Evolutionary conservation across 2,797 vertebrate genomes (phyloP), one percentile per base, ranked within the genome.

Genomic region (Loriculus beryllinus): DNA sequence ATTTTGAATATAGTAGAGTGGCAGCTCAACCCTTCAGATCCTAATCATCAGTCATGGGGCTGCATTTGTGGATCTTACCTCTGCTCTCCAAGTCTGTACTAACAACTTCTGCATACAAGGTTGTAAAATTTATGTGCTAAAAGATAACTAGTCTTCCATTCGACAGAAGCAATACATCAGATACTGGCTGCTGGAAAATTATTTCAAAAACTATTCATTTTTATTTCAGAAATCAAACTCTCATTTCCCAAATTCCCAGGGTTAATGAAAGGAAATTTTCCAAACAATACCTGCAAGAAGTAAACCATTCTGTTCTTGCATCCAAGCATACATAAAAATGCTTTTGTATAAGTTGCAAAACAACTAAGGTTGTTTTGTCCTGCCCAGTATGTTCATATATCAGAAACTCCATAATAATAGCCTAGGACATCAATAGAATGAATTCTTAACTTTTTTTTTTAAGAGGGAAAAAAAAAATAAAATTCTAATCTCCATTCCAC

Each of bases 191-290:
- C 43, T 82, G 49, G 26, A 70, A 86, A 78, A 64, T 23, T 70
- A n/a, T 49, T 83, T 68, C 39, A 37, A 59, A 65, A 87, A 31
- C 12, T 40, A 33, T 17, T 12, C 37, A n/a, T 67, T 92, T 83
- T 91, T 82, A 72, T 81, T 89, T 93, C 60, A 57, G 68, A 85
- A 85, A 81, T 63, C 0, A 6, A 81, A 9, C 48, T 83, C 22
- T 67, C 16, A 26, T 52, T 83, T 20, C 77, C 16, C 42, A 80
- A 31, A 7, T 12, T 93, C 49, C 57, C 18, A 14, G 22, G 29
- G 12, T 51, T 87, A 74, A 86, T 67, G 26, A 95, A 63, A 71
- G 19, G 25, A 60, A 92, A 88, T 49, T 70, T 86, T 48, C 40
- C 29, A 74, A 84, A 82, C 37, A 82, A 39, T 23, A 49, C 18